These are phyloP conservation scores for Allacma fusca DNA, from an alignment of 2,888 invertebrate species.

Conservation along the genomic window DNA sequence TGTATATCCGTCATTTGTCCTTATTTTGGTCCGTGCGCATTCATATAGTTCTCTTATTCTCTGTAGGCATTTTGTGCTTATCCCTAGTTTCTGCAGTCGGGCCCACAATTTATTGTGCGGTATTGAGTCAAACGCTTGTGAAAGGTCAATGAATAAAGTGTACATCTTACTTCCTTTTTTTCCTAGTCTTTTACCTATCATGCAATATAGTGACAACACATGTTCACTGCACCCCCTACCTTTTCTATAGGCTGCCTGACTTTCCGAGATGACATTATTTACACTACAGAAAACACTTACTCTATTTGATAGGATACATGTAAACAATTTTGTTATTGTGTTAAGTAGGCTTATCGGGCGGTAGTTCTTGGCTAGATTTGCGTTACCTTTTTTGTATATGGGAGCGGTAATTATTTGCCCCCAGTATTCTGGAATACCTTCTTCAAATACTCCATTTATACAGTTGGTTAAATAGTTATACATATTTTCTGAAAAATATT, in stretches of 20 bases:
- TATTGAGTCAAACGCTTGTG: not conserved
- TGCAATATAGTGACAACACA: no score
- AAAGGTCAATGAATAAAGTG: not conserved
- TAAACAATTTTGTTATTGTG: no score
- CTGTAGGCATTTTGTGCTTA: not conserved
- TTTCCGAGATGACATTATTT: no score
- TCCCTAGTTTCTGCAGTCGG: not conserved
- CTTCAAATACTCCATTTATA: not conserved
- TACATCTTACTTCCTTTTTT: not conserved
- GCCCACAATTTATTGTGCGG: not conserved
- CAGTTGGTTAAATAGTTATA: not conserved
- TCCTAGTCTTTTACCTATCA: not conserved
- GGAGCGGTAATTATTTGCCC: not conserved
- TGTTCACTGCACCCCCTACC: conserved; percentile 12
- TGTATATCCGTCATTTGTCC: not conserved
- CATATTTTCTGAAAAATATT: not conserved
- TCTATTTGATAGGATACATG: no score
- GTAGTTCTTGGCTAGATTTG: not conserved
- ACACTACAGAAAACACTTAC: no score
- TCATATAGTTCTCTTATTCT: not conserved
- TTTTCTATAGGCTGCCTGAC: no score
- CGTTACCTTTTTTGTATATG: conserved; percentile 17
- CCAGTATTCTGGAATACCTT: not conserved
- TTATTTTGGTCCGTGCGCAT: not conserved
- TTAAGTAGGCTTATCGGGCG: not conserved